A percentile compares a stretch with the other conserved stretches of the same genome.
Evolutionary conservation across 2,888 invertebrate genomes (phyloP).

Genomic region (Calephelis perditalis): DNA sequence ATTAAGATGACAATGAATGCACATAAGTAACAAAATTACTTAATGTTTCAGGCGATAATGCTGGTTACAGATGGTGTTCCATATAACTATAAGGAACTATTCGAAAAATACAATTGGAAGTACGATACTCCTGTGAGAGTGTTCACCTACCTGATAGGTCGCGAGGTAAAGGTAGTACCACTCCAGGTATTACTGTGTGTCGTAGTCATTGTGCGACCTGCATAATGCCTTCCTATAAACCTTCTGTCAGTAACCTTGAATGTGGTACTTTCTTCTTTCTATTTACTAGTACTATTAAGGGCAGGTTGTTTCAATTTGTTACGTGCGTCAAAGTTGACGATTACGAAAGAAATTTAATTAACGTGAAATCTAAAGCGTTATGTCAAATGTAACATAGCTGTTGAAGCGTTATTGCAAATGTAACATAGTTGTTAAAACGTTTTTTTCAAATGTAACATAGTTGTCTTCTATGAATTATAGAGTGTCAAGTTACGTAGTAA

Average conservation of each 20-base stretch:
- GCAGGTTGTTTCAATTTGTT: constrained; percentile 25
- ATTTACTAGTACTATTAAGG: constrained; percentile 28
- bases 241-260: constrained; percentile 71
- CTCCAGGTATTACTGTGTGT: constrained; percentile 77
- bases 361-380: too few species aligned
- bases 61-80: constrained; percentile 99
- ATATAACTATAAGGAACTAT: constrained; percentile 94
- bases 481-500: too few species aligned
- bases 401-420: too few species aligned
- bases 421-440: too few species aligned
- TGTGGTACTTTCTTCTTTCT: constrained; percentile 62
- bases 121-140: constrained; percentile 92
- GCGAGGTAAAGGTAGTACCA: constrained; percentile 84
- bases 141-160: constrained; percentile 98
- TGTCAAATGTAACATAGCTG: too few species aligned
- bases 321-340: too few species aligned
- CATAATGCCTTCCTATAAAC: constrained; percentile 69
- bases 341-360: too few species aligned
- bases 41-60: constrained; percentile 92
- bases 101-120: constrained; percentile 92
- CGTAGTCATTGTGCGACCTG: constrained; percentile 76
- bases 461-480: too few species aligned
- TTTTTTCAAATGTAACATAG: too few species aligned
- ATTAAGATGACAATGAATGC: too few species aligned
- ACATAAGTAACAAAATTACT: neutral